These are phyloP conservation scores for Serripes groenlandicus DNA, from an alignment of 2,888 invertebrate genomes.

Conservation along the genomic window DNA sequence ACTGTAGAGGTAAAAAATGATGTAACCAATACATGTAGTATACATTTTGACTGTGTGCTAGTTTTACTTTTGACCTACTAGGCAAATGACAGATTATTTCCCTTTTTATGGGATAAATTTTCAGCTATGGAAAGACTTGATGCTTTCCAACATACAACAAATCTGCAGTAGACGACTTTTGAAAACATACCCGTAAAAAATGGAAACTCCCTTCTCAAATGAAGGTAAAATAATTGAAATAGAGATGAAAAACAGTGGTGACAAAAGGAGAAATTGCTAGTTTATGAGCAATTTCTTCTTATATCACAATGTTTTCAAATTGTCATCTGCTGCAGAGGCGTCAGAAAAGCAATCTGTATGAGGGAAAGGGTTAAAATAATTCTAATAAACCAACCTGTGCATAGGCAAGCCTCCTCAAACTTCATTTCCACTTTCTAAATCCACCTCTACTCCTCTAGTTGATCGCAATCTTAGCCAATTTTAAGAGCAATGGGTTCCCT, in stretches of 20 bases:
- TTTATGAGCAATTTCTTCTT: not conserved
- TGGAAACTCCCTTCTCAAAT: too few species aligned
- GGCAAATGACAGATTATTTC: too few species aligned
- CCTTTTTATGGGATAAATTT: too few species aligned
- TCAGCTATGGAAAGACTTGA: too few species aligned
- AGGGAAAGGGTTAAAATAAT: not conserved
- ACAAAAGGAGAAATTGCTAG: not conserved
- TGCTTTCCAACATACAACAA: too few species aligned
- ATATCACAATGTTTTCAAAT: not conserved
- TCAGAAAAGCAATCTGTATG: not conserved
- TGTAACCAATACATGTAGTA: too few species aligned
- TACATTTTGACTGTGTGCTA: too few species aligned
- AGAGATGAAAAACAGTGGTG: not conserved
- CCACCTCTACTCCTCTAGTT: conserved; percentile 91
- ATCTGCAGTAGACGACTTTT: too few species aligned
- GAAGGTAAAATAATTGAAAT: too few species aligned
- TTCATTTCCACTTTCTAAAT: conserved; percentile 92
- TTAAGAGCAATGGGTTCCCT: conserved; percentile 96
- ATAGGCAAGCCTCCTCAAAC: conserved; percentile 97
- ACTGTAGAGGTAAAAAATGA: too few species aligned
- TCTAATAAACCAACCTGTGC: conserved; percentile 89
- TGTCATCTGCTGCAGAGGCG: not conserved
- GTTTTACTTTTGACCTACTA: too few species aligned
- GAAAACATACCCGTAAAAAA: too few species aligned
- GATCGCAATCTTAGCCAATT: conserved; percentile 96